Evolutionary conservation across 2,888 invertebrate genomes (phyloP).

Genomic region (Lithophane ornitopus): DNA sequence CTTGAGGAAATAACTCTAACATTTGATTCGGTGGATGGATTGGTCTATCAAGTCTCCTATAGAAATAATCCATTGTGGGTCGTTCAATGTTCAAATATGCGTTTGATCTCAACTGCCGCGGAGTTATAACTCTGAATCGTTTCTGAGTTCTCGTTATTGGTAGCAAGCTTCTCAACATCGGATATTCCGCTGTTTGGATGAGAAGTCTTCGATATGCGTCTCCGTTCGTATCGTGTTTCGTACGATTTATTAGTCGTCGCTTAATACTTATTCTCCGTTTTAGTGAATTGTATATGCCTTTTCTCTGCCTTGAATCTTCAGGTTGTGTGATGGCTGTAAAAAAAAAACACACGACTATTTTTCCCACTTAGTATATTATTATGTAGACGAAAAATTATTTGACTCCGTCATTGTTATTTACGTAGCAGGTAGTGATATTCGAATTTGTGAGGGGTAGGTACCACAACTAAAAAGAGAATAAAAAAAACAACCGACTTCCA

Average conservation of each 20-base stretch:
- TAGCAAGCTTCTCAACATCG: background rate
- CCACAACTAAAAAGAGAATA: too few relatives aligned
- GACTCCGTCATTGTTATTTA: too few relatives aligned
- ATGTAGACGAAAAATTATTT: too few relatives aligned
- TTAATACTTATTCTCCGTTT: background rate
- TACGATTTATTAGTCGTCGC: background rate
- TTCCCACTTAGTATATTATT: too few relatives aligned
- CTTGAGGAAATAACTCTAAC: conserved; percentile 11
- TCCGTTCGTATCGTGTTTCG: background rate
- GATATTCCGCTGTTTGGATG: background rate
- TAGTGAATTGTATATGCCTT: background rate
- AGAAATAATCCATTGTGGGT: background rate
- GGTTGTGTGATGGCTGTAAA: background rate
- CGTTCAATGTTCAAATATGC: background rate
- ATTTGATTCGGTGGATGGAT: background rate
- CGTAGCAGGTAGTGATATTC: too few relatives aligned
- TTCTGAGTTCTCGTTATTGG: conserved; percentile 2
- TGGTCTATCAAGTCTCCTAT: background rate
- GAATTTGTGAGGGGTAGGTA: too few relatives aligned
- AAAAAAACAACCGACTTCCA: too few relatives aligned
- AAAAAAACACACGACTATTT: too few relatives aligned
- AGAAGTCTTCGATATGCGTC: background rate
- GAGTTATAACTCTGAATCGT: conserved; percentile 10
- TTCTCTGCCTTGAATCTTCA: background rate
- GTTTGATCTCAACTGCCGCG: background rate